Percentiles rank a stretch among this genome's conserved stretches.
These are phyloP conservation scores for Trypoxylon attenuatum DNA, from an alignment of 2,888 invertebrate species.

Conservation along the genomic window DNA sequence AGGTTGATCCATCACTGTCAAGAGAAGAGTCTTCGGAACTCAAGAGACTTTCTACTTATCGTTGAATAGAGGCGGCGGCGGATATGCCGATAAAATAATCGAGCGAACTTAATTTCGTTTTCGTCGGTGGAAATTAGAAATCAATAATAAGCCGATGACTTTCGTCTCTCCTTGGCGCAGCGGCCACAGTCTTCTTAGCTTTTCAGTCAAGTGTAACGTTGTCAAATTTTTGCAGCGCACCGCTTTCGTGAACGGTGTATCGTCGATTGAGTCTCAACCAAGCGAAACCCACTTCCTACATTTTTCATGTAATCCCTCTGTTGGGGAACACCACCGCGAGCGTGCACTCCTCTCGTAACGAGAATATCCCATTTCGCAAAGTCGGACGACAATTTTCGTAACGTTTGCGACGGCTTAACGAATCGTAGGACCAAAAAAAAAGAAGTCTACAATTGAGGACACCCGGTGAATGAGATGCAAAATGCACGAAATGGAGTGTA, in stretches of 20 bases:
- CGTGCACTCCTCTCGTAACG: slow-evolving; percentile 6
- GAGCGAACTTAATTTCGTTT: slow-evolving; percentile 5
- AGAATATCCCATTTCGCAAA: not conserved
- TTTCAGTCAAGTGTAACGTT: not conserved
- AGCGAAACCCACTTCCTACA: not conserved
- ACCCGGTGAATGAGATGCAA: slow-evolving; percentile 2
- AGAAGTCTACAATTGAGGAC: too few species aligned
- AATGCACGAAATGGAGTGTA: slow-evolving; percentile 21
- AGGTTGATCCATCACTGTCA: slow-evolving; percentile 37
- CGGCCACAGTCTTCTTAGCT: not conserved
- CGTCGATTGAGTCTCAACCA: slow-evolving; percentile 5
- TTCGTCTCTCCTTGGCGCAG: not conserved
- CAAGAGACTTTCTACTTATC: slow-evolving; percentile 44
- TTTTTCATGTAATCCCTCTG: not conserved
- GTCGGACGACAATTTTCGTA: slow-evolving; percentile 13
- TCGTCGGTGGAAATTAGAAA: not conserved
- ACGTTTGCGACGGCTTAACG: not conserved
- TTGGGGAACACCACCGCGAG: not conserved
- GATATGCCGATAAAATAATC: slow-evolving; percentile 18
- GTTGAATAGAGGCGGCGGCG: slow-evolving; percentile 5
- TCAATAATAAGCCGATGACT: not conserved
- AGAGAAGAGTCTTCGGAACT: slow-evolving; percentile 3
- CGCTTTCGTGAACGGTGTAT: too few species aligned
- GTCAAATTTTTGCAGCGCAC: not conserved
- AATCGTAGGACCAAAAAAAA: too few species aligned